These are phyloP conservation scores for Melospiza melodia DNA, from an alignment of 2,113 vertebrate genomes.

Conservation along the genomic window DNA sequence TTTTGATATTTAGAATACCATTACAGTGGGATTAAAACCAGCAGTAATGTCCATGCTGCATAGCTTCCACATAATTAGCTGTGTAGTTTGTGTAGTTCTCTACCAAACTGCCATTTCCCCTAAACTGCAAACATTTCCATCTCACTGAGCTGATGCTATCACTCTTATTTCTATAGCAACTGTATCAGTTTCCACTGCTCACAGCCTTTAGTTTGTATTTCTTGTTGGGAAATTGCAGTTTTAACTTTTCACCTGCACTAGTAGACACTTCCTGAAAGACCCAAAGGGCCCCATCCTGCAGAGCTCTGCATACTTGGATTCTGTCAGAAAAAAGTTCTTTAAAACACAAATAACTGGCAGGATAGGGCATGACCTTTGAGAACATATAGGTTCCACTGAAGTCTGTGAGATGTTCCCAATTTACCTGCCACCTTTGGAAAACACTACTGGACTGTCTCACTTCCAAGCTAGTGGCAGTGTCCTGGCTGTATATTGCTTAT, in stretches of 20 bases:
- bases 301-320: not conserved
- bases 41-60: not conserved
- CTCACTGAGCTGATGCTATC: constrained; percentile 2
- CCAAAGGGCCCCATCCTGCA: not conserved
- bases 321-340: not conserved
- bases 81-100: not conserved
- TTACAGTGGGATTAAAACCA: not conserved
- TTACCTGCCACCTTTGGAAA: not conserved
- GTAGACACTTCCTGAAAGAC: not conserved
- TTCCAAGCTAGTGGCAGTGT: not conserved
- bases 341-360: not conserved
- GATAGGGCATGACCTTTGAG: not conserved
- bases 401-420: not conserved
- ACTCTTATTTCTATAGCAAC: constrained; percentile 15
- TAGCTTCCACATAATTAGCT: not conserved
- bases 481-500: not conserved
- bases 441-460: not conserved
- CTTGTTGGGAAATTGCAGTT: not conserved
- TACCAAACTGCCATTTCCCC: not conserved
- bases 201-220: not conserved
- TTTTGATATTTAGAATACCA: not conserved
- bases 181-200: not conserved
- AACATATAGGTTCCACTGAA: not conserved
- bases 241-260: not conserved
- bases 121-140: not conserved